Conservation (phyloP, 2,888 invertebrate species). For the Dynastes maya region DNA sequence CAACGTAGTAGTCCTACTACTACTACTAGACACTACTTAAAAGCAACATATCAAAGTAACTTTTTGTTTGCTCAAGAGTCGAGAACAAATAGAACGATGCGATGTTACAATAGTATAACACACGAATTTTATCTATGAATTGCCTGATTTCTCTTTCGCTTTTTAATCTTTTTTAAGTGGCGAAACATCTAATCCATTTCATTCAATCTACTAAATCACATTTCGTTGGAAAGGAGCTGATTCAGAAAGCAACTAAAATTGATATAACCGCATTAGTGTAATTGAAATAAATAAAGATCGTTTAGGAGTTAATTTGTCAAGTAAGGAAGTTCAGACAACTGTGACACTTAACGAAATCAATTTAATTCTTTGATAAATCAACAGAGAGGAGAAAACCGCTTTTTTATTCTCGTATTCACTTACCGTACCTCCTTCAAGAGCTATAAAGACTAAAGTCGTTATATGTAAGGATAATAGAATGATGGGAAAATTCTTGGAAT, state of each 20-base stretch:
- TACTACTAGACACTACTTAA: too few species aligned
- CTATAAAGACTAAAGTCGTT: too few species aligned
- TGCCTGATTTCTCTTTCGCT: neutral
- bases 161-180: neutral
- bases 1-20: too few species aligned
- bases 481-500: too few species aligned
- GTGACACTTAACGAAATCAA: constrained; percentile 19
- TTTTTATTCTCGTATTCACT: too few species aligned
- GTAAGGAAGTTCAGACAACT: neutral
- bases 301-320: constrained; percentile 37
- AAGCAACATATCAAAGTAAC: too few species aligned
- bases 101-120: neutral
- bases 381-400: neutral
- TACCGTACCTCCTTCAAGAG: too few species aligned
- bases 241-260: constrained; percentile 8
- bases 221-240: neutral
- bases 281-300: constrained; percentile 36
- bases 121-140: neutral
- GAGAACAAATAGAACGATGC: too few species aligned
- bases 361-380: constrained; percentile 20
- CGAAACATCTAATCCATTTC: constrained; percentile 2
- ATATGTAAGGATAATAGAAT: too few species aligned
- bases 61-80: too few species aligned
- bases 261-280: constrained; percentile 43
- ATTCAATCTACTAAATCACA: constrained; percentile 35